These are phyloP conservation scores for Enhydra lutris DNA, from an alignment of 2,113 vertebrate species.

Conservation along the genomic window DNA sequence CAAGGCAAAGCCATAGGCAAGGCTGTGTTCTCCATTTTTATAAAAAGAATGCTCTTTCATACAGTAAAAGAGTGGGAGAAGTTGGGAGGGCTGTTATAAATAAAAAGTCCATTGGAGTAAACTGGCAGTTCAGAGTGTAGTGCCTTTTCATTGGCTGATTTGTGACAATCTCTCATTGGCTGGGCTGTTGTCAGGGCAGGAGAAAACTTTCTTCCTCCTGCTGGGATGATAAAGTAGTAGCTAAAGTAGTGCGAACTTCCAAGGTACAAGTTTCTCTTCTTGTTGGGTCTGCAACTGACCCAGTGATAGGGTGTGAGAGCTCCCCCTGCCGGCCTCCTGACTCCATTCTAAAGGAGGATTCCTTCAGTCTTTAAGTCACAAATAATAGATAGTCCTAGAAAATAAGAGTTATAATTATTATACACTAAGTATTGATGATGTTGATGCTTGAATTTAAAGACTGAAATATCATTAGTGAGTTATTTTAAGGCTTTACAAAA, in stretches of 20 bases:
- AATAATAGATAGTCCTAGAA: neutral
- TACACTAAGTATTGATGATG: neutral
- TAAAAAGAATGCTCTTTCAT: neutral
- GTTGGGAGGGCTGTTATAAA: neutral
- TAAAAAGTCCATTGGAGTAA: neutral
- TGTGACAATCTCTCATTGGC: neutral
- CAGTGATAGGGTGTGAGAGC: too few relatives aligned
- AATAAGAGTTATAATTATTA: neutral
- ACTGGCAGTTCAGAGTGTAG: neutral
- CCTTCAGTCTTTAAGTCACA: neutral
- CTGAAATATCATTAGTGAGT: neutral
- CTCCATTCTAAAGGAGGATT: neutral
- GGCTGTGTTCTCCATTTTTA: neutral
- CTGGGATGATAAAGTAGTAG: neutral
- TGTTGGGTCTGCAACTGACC: too few relatives aligned
- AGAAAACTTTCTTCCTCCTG: neutral
- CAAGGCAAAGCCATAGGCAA: neutral
- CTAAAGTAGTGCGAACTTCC: too few relatives aligned
- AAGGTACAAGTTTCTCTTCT: too few relatives aligned
- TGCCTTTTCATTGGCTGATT: neutral
- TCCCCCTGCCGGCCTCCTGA: too few relatives aligned
- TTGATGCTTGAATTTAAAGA: neutral
- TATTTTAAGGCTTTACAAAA: neutral
- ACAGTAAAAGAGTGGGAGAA: neutral
- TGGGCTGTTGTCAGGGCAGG: neutral